Conservation (phyloP, 2,888 invertebrate genomes). For the Macaria liturata region DNA sequence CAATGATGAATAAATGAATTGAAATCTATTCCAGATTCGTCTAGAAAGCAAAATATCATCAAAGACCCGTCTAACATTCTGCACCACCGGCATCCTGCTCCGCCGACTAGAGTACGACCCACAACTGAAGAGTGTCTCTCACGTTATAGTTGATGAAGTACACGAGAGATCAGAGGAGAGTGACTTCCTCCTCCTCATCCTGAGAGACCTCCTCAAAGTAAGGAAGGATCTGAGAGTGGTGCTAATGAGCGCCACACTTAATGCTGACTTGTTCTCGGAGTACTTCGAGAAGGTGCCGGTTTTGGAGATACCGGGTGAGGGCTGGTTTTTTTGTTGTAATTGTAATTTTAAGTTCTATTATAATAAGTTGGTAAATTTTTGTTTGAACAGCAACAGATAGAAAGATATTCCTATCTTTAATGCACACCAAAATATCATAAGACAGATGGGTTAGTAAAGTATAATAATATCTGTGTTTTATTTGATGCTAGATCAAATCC, state of each 20-base stretch:
- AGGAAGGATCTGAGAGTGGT: conserved; percentile 91
- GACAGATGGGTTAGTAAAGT: too few species aligned
- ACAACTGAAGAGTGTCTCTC: conserved; percentile 89
- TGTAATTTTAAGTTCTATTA: too few species aligned
- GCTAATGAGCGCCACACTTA: conserved; percentile 97
- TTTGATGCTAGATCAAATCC: too few species aligned
- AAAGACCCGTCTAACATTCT: conserved; percentile 93
- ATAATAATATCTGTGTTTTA: too few species aligned
- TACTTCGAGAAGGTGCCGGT: conserved; percentile 93
- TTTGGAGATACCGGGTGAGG: conserved; percentile 89
- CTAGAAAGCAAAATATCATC: conserved; percentile 90
- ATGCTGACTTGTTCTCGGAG: conserved; percentile 91
- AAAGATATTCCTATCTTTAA: too few species aligned
- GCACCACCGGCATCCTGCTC: conserved; percentile 96
- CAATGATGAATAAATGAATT: too few species aligned
- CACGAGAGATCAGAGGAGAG: conserved; percentile 96
- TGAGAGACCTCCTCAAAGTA: conserved; percentile 88
- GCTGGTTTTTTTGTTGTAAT: background rate
- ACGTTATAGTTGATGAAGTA: conserved; percentile 95
- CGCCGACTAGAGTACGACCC: conserved; percentile 92
- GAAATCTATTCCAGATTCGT: conserved; percentile 85
- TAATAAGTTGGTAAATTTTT: too few species aligned
- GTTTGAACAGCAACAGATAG: too few species aligned
- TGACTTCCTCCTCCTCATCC: conserved; percentile 93
- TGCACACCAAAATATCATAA: too few species aligned